phyloP scores from a whole-genome alignment of 2,113 vertebrate species.

The Pteronura brasiliensis region DNA sequence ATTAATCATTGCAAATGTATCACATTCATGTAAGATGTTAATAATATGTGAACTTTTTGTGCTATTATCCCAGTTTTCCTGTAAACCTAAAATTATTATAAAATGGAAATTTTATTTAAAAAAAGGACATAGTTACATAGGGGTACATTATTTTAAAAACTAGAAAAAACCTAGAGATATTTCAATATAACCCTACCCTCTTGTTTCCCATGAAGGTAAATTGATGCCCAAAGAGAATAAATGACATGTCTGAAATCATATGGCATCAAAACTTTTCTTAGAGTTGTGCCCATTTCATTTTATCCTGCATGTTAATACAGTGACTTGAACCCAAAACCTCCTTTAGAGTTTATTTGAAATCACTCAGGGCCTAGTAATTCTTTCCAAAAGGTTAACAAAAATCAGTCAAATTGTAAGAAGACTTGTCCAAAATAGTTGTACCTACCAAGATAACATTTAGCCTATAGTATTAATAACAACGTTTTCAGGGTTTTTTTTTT shows the following conservation, averaged over 20 bases:
- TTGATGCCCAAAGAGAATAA: not conserved
- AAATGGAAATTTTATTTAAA: not conserved
- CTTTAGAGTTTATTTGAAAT: not conserved
- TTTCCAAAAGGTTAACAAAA: not conserved
- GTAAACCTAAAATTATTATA: not conserved
- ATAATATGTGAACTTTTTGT: not conserved
- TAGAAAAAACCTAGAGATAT: not conserved
- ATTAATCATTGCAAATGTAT: not conserved
- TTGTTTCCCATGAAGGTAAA: not conserved
- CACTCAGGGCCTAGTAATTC: not conserved
- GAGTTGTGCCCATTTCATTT: not conserved
- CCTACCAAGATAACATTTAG: not conserved
- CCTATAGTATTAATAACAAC: not conserved
- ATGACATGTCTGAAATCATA: not conserved
- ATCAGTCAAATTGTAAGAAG: not conserved
- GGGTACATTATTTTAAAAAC: not conserved
- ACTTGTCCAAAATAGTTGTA: not conserved
- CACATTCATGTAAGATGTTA: not conserved
- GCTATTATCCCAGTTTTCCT: not conserved
- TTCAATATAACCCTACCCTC: not conserved
- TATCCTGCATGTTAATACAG: not conserved
- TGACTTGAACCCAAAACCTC: not conserved
- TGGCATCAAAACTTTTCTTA: not conserved
- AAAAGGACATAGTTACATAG: not conserved
- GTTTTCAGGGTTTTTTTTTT: not conserved